Evolutionary conservation across 92 coral and sea anemone species (phyloP), one percentile per base, ranked within the genome.

Genomic region (Porites evermanni): DNA sequence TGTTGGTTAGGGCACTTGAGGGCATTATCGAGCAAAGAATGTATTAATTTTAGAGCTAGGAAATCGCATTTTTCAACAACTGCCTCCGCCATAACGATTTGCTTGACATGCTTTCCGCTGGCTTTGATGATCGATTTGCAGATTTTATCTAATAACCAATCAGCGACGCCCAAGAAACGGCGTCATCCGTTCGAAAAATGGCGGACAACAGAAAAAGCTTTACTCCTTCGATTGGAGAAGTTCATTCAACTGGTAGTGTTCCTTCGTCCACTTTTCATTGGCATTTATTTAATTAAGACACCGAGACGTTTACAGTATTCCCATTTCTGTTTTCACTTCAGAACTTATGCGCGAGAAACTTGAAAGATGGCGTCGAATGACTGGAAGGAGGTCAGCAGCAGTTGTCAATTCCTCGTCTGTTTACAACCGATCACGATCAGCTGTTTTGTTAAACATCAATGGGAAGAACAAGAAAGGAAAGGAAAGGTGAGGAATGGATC

Each of bases 341-440:
- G 93, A 90, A 50, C 44, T 78, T 32, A 90, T 90, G 93, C 74
- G 77, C 24, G 80, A 80, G 24, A 86, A 80, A 77, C 75, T 90
- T 14, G 93, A 86, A 75, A 88, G 86, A 75, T 90, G 90, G 90
- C 93, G 84, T 17, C 80, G 88, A 75, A 64, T 79, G 75, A 90
- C 72, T 59, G 86, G 79, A 70, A 84, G 79, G 72, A 51, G 78
- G 23, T 83, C 84, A 63, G 53, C 84, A 63, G 53, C 51, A 38
- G 65, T 60, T 18, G 79, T 77, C 51, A 70, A 6, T 7, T 70
- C 79, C 18, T 5, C 64, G 12, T 47, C 70, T 83, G 80, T 74
- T 70, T 29, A 67, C 56, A 74, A 83, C 26, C 63, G 87, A 13
- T 83, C 87, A 17, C 47, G 44, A 74, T 74, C 87, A 83, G 74